phyloP scores from a whole-genome alignment of 1,140 invertebrate species.

The Drosophila bocqueti region DNA sequence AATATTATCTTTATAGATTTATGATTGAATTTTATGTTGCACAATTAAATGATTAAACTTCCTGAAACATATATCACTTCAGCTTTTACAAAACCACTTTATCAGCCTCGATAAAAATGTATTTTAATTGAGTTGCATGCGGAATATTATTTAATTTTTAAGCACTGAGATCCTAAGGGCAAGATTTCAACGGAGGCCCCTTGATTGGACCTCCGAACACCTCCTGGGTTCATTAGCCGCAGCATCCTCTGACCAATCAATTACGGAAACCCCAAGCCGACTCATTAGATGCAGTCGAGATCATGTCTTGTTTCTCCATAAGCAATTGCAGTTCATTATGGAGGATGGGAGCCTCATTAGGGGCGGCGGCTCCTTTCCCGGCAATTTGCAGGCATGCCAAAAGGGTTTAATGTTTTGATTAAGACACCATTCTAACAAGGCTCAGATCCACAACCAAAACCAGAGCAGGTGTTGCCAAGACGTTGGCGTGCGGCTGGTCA shows the following conservation, averaged over 20 bases:
- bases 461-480: slow-evolving; percentile 54
- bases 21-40: neutral
- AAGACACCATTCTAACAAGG: slow-evolving; percentile 54
- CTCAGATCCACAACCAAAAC: slow-evolving; percentile 1
- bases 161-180: neutral
- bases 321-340: slow-evolving; percentile 52
- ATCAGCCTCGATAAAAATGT: neutral
- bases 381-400: slow-evolving; percentile 63
- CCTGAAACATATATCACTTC: neutral
- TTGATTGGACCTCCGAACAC: slow-evolving; percentile 21
- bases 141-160: slow-evolving; percentile 7
- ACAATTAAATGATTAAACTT: neutral
- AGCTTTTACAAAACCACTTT: neutral
- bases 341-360: slow-evolving; percentile 49
- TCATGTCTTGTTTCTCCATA: slow-evolving; percentile 57
- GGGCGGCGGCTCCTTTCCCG: slow-evolving; percentile 27
- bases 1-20: neutral
- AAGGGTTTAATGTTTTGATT: slow-evolving; percentile 80
- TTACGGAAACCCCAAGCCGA: slow-evolving; percentile 32
- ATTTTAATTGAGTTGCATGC: slow-evolving; percentile 8
- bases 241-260: slow-evolving; percentile 47
- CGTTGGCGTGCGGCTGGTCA: slow-evolving; percentile 45
- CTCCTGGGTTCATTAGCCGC: slow-evolving; percentile 30
- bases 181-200: neutral
- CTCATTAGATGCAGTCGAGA: slow-evolving; percentile 51